Evolutionary conservation across 2,113 vertebrate species (phyloP), one percentile per base, ranked within the genome.

Genomic region (Campylomormyrus tamandua): DNA sequence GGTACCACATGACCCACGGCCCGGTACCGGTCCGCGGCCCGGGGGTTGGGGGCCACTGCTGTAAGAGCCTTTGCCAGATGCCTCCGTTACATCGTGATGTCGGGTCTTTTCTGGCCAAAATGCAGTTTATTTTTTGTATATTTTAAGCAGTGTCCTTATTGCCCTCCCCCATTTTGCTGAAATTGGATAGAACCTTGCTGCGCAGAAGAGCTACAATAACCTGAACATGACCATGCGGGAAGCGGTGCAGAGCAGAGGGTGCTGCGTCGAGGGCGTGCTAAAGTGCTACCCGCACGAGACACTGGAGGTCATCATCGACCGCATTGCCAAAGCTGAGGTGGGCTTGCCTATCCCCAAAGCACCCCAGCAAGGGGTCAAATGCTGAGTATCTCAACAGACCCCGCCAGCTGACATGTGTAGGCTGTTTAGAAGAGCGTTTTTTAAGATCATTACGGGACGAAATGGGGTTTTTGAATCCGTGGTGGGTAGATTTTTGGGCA

Each of bases 191-290:
- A 97, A 99, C 53, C 94, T 99, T 80, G 98, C 98, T 3, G 98
- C 98, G 35, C 98, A 98, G 94, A 96, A 99, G 92, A 96, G 94
- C 89, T 99, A 99, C 95, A 99, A 99, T 93, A 97, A 98, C 91
- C 94, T 99, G 91, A 97, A 98, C 93, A 97, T 99, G 92, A 98
- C 96, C 0, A 97, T 99, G 95, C 92, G 90, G 19, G 97, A 99
- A 83, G 98, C 96, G 0, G 74, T 99, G 42, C 92, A 86, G 62
- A 95, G 94, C 70, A 96, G 98, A 89, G 95, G 91, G 0, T 45
- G 95, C 91, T 98, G 96, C 11, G 85, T 99, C 58, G 98, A 99
- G 87, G 98, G 97, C 0, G 98, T 99, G 42, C 96, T 99, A 77
- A 99, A 97, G 92, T 99, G 98, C 94, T 97, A 97, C 92, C 97